Evolutionary conservation across 1,140 invertebrate genomes (phyloP).

Genomic region (Drosophila auraria): DNA sequence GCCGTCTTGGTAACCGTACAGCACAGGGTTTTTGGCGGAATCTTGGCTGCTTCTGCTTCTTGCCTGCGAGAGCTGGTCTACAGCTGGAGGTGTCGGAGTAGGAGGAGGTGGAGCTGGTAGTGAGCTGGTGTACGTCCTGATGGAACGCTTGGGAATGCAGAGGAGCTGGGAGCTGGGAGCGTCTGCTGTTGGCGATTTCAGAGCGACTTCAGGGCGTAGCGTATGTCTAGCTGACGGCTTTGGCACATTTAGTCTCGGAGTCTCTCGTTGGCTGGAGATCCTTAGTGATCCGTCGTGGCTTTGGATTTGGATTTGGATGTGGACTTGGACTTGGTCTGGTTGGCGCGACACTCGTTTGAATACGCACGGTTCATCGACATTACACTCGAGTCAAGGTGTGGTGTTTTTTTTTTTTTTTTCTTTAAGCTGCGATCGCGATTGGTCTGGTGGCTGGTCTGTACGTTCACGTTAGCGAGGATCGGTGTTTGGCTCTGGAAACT

Average conservation of each 20-base stretch:
- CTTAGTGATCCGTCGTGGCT: constrained; percentile 20
- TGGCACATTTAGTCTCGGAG: constrained; percentile 54
- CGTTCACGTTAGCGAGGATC: constrained; percentile 40
- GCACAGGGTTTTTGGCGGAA: constrained; percentile 68
- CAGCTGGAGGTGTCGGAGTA: neutral
- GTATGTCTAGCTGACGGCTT: constrained; percentile 63
- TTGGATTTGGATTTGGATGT: constrained; percentile 10
- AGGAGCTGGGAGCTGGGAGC: constrained; percentile 1
- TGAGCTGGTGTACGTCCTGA: constrained; percentile 9
- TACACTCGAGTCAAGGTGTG: constrained; percentile 74
- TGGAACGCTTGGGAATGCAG: neutral
- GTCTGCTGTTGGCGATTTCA: constrained; percentile 19
- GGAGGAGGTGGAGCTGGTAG: neutral
- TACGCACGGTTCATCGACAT: constrained; percentile 80
- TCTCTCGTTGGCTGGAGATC: constrained; percentile 1
- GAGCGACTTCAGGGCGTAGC: constrained; percentile 43
- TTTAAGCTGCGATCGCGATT: constrained; percentile 27
- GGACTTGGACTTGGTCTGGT: constrained; percentile 37
- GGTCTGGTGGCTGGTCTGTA: constrained; percentile 6
- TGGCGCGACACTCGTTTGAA: constrained; percentile 67
- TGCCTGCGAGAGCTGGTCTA: neutral
- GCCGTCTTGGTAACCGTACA: constrained; percentile 77
- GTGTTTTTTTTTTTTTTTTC: neutral
- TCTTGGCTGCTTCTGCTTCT: constrained; percentile 63
- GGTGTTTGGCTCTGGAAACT: constrained; percentile 24